Conservation (phyloP, 2,797 vertebrate genomes). For the Sparus aurata region DNA sequence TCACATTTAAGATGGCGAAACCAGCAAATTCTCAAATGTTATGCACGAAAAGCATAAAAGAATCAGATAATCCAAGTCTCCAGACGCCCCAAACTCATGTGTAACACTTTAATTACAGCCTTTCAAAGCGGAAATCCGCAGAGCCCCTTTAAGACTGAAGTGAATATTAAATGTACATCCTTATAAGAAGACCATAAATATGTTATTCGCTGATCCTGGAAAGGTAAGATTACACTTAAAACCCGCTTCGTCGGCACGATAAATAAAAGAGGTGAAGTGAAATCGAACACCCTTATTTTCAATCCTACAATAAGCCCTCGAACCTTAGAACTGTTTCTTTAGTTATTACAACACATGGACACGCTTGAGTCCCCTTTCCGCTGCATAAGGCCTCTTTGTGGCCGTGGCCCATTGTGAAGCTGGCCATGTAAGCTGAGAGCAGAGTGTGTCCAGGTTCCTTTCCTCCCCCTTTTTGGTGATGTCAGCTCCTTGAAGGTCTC, state of each 20-base stretch:
- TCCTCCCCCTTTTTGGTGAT: conserved; percentile 75
- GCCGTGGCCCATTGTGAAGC: conserved; percentile 64
- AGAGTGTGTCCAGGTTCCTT: conserved; percentile 54
- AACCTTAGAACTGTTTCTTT: not conserved
- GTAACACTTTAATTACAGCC: too few species aligned
- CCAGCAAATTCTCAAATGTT: too few species aligned
- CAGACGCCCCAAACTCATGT: too few species aligned
- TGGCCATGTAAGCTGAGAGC: conserved; percentile 72
- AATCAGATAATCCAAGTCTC: too few species aligned
- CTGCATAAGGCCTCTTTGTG: conserved; percentile 73
- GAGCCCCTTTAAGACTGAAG: not conserved
- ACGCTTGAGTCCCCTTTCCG: conserved; percentile 29
- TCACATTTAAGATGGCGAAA: too few species aligned
- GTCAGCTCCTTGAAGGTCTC: conserved; percentile 76
- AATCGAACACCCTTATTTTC: not conserved
- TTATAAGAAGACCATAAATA: not conserved
- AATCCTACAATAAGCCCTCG: not conserved
- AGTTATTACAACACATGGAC: conserved; percentile 11
- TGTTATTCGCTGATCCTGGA: not conserved
- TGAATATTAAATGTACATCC: not conserved
- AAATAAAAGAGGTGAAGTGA: not conserved
- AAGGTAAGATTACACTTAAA: not conserved
- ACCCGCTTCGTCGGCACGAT: not conserved
- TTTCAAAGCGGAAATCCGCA: too few species aligned
- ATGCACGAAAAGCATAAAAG: too few species aligned